Conservation (phyloP, 2,797 vertebrate species). For the Myotis myotis region DNA sequence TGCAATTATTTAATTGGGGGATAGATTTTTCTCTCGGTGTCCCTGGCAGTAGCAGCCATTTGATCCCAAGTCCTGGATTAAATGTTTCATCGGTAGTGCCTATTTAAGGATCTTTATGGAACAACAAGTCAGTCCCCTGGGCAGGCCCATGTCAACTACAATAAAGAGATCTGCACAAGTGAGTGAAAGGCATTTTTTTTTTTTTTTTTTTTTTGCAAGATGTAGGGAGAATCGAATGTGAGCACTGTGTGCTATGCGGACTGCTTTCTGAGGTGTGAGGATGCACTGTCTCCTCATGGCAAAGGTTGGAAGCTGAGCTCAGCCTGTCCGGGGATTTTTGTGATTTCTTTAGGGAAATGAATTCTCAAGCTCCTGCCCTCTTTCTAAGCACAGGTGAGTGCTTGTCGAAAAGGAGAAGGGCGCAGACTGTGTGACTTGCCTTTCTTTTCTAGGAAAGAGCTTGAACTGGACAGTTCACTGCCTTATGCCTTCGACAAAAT, state of each 20-base stretch:
- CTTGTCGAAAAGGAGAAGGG: conserved; percentile 6
- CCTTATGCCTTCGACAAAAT: conserved; percentile 25
- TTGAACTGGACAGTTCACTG: conserved; percentile 46
- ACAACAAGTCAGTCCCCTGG: conserved; percentile 84
- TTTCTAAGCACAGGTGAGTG: conserved; percentile 75
- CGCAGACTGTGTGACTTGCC: conserved; percentile 16
- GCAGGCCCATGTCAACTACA: conserved; percentile 88
- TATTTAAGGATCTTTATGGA: conserved; percentile 85
- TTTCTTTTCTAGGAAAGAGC: conserved; percentile 56
- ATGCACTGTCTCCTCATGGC: conserved; percentile 57
- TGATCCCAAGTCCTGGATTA: conserved; percentile 86
- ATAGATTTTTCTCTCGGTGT: conserved; percentile 85
- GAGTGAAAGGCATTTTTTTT: conserved; percentile 68
- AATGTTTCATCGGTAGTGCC: conserved; percentile 89
- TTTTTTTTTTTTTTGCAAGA: conserved; percentile 76
- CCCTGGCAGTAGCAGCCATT: conserved; percentile 79
- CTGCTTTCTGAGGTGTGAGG: conserved; percentile 77
- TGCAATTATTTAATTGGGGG: conserved; percentile 86
- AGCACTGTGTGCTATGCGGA: conserved; percentile 73
- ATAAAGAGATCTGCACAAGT: conserved; percentile 84
- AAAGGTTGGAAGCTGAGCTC: conserved; percentile 46
- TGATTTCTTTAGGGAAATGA: conserved; percentile 54
- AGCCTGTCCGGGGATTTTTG: conserved; percentile 52
- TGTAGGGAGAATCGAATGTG: conserved; percentile 67
- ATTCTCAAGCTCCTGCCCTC: conserved; percentile 51